Percentiles rank a stretch among this genome's conserved stretches.
Evolutionary conservation across 1,140 invertebrate species (phyloP).

Genomic region (Lamellibrachia luymesi): DNA sequence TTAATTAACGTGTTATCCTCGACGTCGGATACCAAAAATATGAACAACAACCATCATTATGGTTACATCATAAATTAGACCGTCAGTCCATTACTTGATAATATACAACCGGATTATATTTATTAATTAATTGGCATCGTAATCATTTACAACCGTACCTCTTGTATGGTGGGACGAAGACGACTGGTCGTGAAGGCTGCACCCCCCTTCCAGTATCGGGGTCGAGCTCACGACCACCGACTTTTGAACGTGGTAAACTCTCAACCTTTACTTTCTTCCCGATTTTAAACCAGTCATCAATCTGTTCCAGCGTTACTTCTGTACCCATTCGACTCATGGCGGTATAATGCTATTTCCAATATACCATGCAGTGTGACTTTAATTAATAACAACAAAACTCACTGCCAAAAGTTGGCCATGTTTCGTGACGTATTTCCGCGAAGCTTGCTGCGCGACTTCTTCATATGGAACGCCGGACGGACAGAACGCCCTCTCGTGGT

Average conservation of each 20-base stretch:
- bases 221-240: conserved; percentile 37
- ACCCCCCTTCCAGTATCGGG: conserved; percentile 30
- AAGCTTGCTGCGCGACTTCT: not conserved
- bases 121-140: not conserved
- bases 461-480: not conserved
- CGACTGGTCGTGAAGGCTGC: not conserved
- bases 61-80: not conserved
- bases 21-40: no score
- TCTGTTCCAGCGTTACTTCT: conserved; percentile 43
- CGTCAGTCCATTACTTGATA: not conserved
- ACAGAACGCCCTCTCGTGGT: not conserved
- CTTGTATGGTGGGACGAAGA: conserved; percentile 33
- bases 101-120: not conserved
- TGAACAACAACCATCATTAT: not conserved
- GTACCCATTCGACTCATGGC: conserved; percentile 27
- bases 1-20: no score
- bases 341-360: not conserved
- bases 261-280: conserved; percentile 34
- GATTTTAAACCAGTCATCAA: conserved; percentile 50
- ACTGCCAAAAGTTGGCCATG: not conserved
- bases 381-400: not conserved
- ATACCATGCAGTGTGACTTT: not conserved
- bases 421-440: not conserved
- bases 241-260: conserved; percentile 34
- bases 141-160: conserved; percentile 24